Evolutionary conservation across 1,140 invertebrate species (phyloP).

Genomic region (Lepidurus apus): DNA sequence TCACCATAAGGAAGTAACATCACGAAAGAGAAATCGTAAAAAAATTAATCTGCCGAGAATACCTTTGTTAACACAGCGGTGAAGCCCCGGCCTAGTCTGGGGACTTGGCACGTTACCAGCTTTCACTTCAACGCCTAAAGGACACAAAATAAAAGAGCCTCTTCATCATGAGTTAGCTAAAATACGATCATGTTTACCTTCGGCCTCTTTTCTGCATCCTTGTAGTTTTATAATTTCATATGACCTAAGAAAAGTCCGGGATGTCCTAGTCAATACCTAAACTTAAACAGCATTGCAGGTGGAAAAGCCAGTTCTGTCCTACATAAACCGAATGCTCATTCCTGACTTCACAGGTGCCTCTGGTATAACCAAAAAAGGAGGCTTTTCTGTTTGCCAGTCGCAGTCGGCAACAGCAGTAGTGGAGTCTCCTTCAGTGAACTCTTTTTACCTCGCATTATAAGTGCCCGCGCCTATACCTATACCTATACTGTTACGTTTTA

Average conservation of each 20-base stretch:
- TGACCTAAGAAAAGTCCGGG: too few relatives aligned
- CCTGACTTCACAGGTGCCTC: neutral
- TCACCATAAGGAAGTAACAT: neutral
- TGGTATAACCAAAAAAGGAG: neutral
- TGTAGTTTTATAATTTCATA: too few relatives aligned
- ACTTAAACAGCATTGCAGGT: neutral
- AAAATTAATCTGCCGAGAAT: neutral
- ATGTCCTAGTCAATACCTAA: too few relatives aligned
- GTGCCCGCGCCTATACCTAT: neutral
- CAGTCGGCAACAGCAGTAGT: neutral
- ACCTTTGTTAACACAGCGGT: neutral
- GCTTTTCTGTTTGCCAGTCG: neutral
- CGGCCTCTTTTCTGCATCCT: too few relatives aligned
- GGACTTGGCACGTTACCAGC: neutral
- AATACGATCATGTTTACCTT: too few relatives aligned
- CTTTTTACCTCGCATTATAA: neutral
- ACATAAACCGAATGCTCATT: neutral
- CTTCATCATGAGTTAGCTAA: too few relatives aligned
- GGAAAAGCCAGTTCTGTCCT: neutral
- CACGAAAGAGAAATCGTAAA: neutral
- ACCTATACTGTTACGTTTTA: neutral
- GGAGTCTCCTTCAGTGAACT: neutral
- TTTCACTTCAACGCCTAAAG: neutral
- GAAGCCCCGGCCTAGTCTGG: neutral
- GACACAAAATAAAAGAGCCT: neutral